Conservation (phyloP, 2,113 vertebrate genomes). For the Hemiprocne comata region DNA sequence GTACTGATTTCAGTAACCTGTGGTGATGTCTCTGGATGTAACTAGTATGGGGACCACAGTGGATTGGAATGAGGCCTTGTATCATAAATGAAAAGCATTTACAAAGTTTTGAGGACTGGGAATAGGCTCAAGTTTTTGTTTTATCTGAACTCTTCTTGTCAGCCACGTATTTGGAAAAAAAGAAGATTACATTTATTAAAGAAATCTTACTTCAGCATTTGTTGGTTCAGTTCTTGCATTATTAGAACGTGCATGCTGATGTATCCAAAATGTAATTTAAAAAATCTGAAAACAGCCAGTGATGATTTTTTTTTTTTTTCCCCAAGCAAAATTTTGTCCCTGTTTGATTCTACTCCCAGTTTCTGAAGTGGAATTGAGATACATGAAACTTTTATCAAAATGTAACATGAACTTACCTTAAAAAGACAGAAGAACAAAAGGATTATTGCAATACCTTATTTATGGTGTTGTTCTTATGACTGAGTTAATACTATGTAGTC, state of each 20-base stretch:
- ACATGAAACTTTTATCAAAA: not conserved
- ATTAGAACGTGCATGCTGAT: not conserved
- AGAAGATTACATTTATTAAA: not conserved
- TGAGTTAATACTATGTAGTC: not conserved
- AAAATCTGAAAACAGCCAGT: not conserved
- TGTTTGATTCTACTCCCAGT: not conserved
- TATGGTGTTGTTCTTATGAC: not conserved
- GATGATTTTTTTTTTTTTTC: not conserved
- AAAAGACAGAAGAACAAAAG: not conserved
- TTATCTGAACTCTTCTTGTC: not conserved
- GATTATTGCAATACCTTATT: constrained; percentile 26
- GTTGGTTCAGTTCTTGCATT: not conserved
- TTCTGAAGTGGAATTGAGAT: not conserved
- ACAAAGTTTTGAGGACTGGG: not conserved
- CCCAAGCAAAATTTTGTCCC: not conserved
- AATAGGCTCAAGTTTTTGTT: not conserved
- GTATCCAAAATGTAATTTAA: not conserved
- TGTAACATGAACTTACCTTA: not conserved
- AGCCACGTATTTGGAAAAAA: not conserved
- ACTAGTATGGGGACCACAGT: not conserved
- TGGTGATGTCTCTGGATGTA: not conserved
- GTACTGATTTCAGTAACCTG: not conserved
- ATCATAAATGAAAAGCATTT: constrained; percentile 6
- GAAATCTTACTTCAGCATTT: not conserved
- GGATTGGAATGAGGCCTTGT: not conserved